Conservation (phyloP, 2,113 vertebrate species). For the Corapipo altera region DNA sequence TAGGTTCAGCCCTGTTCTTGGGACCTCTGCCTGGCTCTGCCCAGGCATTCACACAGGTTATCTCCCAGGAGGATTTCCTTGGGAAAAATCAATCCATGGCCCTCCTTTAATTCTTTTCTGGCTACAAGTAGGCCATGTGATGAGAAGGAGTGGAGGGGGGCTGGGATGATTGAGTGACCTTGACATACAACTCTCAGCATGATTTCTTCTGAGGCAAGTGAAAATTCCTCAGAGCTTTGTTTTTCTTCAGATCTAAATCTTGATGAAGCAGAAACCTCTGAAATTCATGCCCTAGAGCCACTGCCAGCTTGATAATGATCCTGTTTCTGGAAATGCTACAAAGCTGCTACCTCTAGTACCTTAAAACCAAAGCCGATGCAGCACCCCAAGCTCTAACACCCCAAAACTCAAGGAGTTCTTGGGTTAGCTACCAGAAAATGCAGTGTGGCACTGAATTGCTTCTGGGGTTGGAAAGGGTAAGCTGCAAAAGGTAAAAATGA, state of each 20-base stretch:
- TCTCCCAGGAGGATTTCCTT: neutral
- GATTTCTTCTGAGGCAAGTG: neutral
- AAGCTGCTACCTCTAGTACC: neutral
- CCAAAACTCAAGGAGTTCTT: neutral
- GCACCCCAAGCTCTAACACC: neutral
- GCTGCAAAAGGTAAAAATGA: neutral
- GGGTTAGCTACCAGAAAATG: neutral
- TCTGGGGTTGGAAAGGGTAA: conserved; percentile 1
- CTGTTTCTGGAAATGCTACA: neutral
- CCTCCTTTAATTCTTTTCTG: neutral
- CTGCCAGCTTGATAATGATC: neutral
- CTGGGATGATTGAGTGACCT: conserved; percentile 27
- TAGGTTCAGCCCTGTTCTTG: neutral
- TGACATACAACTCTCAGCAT: neutral
- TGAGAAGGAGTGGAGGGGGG: neutral
- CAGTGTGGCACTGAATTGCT: neutral
- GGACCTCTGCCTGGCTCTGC: neutral
- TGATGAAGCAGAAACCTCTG: neutral
- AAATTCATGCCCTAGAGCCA: conserved; percentile 15
- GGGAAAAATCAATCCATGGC: neutral
- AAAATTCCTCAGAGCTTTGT: conserved; percentile 22
- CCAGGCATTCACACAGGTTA: neutral
- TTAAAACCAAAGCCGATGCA: neutral
- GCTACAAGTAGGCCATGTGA: neutral
- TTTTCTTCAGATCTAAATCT: conserved; percentile 31